Evolutionary conservation across 2,113 vertebrate genomes (phyloP).

Genomic region (Macrotus californicus): DNA sequence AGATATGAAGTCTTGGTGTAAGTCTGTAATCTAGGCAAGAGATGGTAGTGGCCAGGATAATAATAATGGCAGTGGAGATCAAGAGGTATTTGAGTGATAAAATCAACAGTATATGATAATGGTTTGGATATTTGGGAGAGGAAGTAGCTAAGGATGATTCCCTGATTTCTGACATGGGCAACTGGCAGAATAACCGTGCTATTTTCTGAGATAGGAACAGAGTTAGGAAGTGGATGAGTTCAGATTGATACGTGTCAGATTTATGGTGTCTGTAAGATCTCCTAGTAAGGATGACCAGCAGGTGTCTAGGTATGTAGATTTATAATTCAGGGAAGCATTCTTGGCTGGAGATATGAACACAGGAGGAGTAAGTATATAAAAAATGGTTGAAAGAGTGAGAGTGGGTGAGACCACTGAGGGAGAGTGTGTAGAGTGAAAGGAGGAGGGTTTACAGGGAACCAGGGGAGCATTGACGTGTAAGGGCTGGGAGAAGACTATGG

Average conservation of each 20-base stretch:
- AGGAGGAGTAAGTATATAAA: neutral
- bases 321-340: neutral
- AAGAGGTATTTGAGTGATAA: neutral
- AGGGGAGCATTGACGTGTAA: neutral
- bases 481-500: neutral
- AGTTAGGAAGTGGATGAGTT: neutral
- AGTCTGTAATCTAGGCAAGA: neutral
- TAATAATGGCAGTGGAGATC: neutral
- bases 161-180: neutral
- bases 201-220: neutral
- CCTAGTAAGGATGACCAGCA: neutral
- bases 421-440: neutral
- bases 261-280: neutral
- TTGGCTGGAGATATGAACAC: neutral
- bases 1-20: neutral
- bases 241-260: neutral
- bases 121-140: neutral
- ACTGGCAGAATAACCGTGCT: neutral
- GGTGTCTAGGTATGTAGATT: neutral
- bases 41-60: neutral
- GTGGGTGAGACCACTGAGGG: neutral
- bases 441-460: neutral
- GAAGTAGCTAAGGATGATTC: neutral
- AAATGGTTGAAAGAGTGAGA: neutral
- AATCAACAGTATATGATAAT: neutral